A percentile compares a stretch with the other conserved stretches of the same genome.
Conservation (phyloP, 2,888 invertebrate species). For the Parnassius glacialis region DNA sequence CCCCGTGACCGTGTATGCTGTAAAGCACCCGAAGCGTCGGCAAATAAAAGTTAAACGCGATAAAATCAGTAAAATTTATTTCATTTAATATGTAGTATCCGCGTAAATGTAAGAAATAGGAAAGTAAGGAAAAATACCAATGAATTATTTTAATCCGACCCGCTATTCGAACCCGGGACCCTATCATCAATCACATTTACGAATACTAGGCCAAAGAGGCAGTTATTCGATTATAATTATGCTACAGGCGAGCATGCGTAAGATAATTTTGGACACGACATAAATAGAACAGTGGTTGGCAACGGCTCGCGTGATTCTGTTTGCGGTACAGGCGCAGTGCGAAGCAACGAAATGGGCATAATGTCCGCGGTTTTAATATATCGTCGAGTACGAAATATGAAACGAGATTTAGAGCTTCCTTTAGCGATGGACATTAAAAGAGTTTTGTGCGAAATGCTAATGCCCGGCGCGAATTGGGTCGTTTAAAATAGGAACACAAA, state of each 20-base stretch:
- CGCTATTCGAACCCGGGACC: too few species aligned
- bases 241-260: slow-evolving; percentile 3
- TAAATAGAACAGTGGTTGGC: slow-evolving; percentile 15
- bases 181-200: too few species aligned
- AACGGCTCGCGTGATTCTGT: neutral
- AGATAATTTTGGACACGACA: slow-evolving; percentile 14
- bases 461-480: slow-evolving; percentile 5
- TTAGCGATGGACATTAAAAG: slow-evolving; percentile 5
- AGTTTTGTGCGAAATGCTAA: slow-evolving; percentile 1
- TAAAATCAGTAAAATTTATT: too few species aligned
- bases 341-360: neutral
- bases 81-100: too few species aligned
- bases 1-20: too few species aligned
- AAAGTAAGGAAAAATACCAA: too few species aligned
- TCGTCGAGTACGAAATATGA: slow-evolving; percentile 5
- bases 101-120: too few species aligned
- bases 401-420: slow-evolving; percentile 9
- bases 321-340: slow-evolving; percentile 5
- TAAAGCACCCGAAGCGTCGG: too few species aligned
- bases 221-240: slow-evolving; percentile 4
- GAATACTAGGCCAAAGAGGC: too few species aligned
- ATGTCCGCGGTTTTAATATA: slow-evolving; percentile 12
- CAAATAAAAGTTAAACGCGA: too few species aligned
- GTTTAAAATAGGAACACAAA: neutral
- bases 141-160: too few species aligned